Evolutionary conservation across 2,888 invertebrate genomes (phyloP).

Genomic region (Dusona sp.): DNA sequence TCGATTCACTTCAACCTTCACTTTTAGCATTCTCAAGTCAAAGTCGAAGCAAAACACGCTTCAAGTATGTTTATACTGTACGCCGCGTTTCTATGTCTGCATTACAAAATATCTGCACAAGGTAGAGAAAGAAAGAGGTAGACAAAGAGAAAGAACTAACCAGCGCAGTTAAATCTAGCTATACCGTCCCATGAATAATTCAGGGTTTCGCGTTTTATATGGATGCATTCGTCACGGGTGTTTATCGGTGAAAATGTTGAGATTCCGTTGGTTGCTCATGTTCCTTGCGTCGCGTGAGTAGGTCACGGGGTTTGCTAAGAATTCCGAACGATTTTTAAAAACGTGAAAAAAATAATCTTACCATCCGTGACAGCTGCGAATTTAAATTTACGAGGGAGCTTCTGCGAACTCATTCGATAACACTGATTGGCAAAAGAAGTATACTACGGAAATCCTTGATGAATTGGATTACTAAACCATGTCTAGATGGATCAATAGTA

Average conservation of each 20-base stretch:
- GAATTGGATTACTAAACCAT: neutral
- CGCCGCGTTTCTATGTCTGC: slow-evolving; percentile 29
- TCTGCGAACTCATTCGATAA: neutral
- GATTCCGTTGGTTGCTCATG: slow-evolving; percentile 72
- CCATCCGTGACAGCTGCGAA: neutral
- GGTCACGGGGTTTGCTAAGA: slow-evolving; percentile 41
- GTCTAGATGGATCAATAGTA: neutral
- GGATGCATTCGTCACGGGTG: slow-evolving; percentile 75
- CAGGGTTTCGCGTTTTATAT: slow-evolving; percentile 70
- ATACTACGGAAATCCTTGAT: neutral
- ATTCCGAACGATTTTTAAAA: slow-evolving; percentile 19
- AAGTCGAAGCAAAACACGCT: slow-evolving; percentile 21
- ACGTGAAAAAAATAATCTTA: slow-evolving; percentile 1
- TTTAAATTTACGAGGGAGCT: neutral
- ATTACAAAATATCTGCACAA: slow-evolving; percentile 67
- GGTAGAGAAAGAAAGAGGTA: slow-evolving; percentile 24
- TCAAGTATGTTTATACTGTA: slow-evolving; percentile 1
- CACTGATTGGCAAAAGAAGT: neutral
- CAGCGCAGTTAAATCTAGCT: slow-evolving; percentile 71
- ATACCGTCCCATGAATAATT: slow-evolving; percentile 78
- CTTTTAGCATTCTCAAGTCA: slow-evolving; percentile 10
- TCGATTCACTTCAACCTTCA: slow-evolving; percentile 31
- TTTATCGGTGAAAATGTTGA: slow-evolving; percentile 75
- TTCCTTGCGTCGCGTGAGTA: slow-evolving; percentile 12
- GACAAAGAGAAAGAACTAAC: slow-evolving; percentile 64